These are phyloP conservation scores for Centruroides sculpturatus DNA, from an alignment of 1,140 invertebrate species.

Conservation along the genomic window DNA sequence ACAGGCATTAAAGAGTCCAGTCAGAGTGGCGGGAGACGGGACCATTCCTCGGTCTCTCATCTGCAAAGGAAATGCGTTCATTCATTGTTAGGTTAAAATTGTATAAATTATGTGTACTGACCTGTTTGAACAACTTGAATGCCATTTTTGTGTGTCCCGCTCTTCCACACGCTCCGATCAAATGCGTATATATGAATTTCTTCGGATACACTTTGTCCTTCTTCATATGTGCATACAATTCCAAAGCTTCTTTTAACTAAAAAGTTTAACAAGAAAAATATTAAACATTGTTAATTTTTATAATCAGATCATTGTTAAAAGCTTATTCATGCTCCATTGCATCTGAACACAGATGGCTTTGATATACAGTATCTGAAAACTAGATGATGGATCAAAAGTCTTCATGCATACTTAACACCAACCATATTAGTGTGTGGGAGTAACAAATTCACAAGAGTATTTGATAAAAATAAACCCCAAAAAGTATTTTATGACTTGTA, in stretches of 20 bases:
- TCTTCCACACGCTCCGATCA: constrained; percentile 61
- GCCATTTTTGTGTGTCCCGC: constrained; percentile 70
- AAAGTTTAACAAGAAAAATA: neutral
- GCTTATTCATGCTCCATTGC: no score
- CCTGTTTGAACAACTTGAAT: constrained; percentile 58
- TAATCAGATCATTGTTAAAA: no score
- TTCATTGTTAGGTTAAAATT: no score
- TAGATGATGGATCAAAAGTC: no score
- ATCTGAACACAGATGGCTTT: no score
- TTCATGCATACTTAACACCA: no score
- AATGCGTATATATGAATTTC: constrained; percentile 58
- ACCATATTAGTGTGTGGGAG: no score
- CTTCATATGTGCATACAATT: constrained; percentile 56
- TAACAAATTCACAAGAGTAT: no score
- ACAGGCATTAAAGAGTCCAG: constrained; percentile 73
- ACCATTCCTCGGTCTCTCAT: constrained; percentile 58
- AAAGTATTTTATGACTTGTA: no score
- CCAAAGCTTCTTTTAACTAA: constrained; percentile 45
- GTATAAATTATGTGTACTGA: constrained; percentile 12
- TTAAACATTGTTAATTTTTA: no score
- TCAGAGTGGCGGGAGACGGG: constrained; percentile 54
- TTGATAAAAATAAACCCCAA: no score
- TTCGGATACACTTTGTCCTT: constrained; percentile 61
- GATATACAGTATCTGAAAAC: no score
- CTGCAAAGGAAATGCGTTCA: constrained; percentile 19